Base-by-base conservation (phyloP, 2,888 invertebrate species). In the Machimus atricapillus region DNA sequence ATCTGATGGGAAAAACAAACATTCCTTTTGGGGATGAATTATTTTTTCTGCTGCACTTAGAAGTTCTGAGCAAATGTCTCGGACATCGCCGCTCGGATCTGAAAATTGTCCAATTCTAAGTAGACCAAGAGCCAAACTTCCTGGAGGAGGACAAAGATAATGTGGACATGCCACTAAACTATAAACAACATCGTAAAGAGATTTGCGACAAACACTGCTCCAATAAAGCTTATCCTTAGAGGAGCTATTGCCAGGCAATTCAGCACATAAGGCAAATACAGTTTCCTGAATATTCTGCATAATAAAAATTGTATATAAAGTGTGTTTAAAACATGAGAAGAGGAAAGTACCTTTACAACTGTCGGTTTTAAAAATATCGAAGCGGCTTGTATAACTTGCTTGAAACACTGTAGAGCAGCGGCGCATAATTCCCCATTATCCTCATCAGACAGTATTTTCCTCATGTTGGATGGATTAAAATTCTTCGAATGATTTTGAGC, bases 21-120 rank as follows among this genome's bases (percentile, higher is more conserved):
- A 88, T 40, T 91, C 90, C 85, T 91, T 91, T 88, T 90, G 90
- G 0, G 91, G 91, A 89, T 91, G 91, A 78, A 91, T 85, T 4
- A 90, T 86, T 86, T 90, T 90, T 87, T 91, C 91, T 6, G 91
- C 81, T 46, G 87, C 89, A 19, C 56, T 86, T 19, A 91, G 87
- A 76, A 90, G 85, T 16, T 88, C 74, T 0, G 83, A 82, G 82
- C 91, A 91, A 9, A 46, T 82, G 5, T 87, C 31, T 16, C 90
- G 89, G 7, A 91, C 90, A 3, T 87, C 82, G 0, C 78, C 31
- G 86, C 89, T 89, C 2, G 66, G 23, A 89, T 91, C 91, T 27
- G 88, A 87, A 2, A 89, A 86, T n/a, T 90, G 89, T 0, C 90
- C 91, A 6, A 73, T 89, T 78, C 88, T 86, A 9, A 91, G 66